Evolutionary conservation across 2,888 invertebrate species (phyloP).

Genomic region (Tetranychus piercei): DNA sequence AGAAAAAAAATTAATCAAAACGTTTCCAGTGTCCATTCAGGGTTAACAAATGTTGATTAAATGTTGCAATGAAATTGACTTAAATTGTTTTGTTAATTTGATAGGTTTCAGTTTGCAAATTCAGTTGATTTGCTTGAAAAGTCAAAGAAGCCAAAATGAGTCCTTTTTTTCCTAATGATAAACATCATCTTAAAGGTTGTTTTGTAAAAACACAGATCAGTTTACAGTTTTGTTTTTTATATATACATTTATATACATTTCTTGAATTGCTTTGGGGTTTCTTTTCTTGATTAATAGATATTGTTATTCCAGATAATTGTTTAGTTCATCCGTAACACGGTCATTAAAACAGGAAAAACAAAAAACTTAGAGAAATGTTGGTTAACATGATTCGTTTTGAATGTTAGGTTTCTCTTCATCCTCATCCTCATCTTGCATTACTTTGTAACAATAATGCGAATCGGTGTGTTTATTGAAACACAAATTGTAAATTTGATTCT

Average conservation of each 20-base stretch:
- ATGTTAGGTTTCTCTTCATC: not conserved
- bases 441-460: not conserved
- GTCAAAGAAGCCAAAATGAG: no score
- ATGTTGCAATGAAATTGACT: no score
- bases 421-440: not conserved
- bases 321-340: not conserved
- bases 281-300: not conserved
- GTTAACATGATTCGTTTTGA: not conserved
- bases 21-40: no score
- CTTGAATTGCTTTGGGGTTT: not conserved
- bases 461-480: not conserved
- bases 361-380: not conserved
- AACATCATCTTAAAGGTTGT: not conserved
- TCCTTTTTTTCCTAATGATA: no score
- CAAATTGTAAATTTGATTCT: not conserved
- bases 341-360: conserved; percentile 1
- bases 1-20: no score
- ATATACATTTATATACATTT: not conserved
- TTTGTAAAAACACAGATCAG: not conserved
- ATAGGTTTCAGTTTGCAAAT: no score
- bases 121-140: no score
- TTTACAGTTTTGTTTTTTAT: not conserved
- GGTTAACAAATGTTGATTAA: no score
- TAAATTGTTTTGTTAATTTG: no score
- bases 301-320: not conserved